Conservation (phyloP, 2,888 invertebrate species). For the Protophormia terraenovae region DNA sequence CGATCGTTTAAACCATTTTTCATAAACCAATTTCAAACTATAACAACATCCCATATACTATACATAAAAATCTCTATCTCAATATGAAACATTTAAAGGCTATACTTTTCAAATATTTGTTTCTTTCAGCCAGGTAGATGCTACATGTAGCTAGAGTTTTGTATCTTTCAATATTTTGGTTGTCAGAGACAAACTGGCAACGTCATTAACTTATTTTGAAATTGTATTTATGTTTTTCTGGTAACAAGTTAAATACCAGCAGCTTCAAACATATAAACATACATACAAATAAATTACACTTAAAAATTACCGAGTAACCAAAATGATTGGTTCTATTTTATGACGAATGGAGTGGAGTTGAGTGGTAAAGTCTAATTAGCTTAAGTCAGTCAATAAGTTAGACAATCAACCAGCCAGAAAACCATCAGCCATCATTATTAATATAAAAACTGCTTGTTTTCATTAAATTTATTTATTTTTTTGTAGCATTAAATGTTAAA, state of each 20-base stretch:
- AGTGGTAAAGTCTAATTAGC: conserved; percentile 57
- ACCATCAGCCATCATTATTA: too few relatives aligned
- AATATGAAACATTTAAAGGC: neutral
- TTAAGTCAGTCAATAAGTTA: conserved; percentile 28
- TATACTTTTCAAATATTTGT: conserved; percentile 59
- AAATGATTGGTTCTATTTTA: neutral
- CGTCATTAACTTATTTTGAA: conserved; percentile 71
- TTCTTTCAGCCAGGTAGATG: neutral
- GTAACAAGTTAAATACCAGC: conserved; percentile 50
- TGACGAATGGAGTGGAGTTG: neutral
- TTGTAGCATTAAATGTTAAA: conserved; percentile 52
- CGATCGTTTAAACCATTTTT: conserved; percentile 63
- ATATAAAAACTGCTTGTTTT: too few relatives aligned
- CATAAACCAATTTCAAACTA: conserved; percentile 61
- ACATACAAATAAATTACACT: too few relatives aligned
- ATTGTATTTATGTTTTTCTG: neutral
- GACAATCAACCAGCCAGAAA: conserved; percentile 7
- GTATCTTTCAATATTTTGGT: conserved; percentile 46
- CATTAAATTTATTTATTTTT: neutral
- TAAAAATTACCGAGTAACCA: conserved; percentile 25
- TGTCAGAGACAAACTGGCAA: conserved; percentile 76
- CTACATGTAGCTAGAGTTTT: conserved; percentile 64
- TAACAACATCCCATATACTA: conserved; percentile 3
- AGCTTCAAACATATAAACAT: neutral
- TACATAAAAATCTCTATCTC: too few relatives aligned